Percentiles rank a stretch among this genome's conserved stretches.
These are phyloP conservation scores for Tetragonula carbonaria DNA, from an alignment of 2,888 invertebrate genomes.

Conservation along the genomic window DNA sequence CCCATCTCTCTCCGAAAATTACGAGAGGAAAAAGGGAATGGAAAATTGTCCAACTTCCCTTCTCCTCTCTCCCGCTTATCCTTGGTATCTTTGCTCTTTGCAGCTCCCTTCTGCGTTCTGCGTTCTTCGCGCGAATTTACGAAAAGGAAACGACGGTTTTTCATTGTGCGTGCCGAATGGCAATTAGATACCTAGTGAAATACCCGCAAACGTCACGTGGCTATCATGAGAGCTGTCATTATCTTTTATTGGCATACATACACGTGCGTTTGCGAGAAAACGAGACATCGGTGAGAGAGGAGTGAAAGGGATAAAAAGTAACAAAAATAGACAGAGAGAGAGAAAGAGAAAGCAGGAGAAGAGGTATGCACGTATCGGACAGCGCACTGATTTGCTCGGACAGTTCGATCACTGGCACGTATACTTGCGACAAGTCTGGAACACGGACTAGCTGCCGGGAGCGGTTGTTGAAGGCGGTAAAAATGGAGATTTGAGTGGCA, in stretches of 20 bases:
- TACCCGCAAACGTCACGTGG: conserved; percentile 82
- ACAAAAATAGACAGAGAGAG: conserved; percentile 25
- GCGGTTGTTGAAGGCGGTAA: conserved; percentile 43
- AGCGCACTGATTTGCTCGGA: conserved; percentile 62
- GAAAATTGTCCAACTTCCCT: not conserved
- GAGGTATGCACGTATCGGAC: conserved; percentile 47
- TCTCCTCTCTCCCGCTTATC: not conserved
- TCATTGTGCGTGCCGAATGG: conserved; percentile 68
- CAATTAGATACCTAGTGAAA: conserved; percentile 82
- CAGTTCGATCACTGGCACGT: conserved; percentile 63
- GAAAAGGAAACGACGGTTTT: conserved; percentile 41
- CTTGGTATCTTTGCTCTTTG: not conserved
- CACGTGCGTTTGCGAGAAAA: conserved; percentile 47
- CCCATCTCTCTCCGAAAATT: not conserved
- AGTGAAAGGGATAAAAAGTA: not conserved
- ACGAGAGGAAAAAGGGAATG: accelerated
- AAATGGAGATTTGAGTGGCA: conserved; percentile 55
- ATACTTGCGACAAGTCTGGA: conserved; percentile 45
- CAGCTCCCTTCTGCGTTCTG: not conserved
- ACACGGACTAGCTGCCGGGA: conserved; percentile 39
- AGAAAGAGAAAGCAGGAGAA: conserved; percentile 21
- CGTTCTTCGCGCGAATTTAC: not conserved
- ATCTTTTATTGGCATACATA: conserved; percentile 73
- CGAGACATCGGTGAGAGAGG: conserved; percentile 14
- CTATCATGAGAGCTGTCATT: conserved; percentile 82